Evolutionary conservation across 2,888 invertebrate species (phyloP).

Genomic region (Drosophila setosimentum): DNA sequence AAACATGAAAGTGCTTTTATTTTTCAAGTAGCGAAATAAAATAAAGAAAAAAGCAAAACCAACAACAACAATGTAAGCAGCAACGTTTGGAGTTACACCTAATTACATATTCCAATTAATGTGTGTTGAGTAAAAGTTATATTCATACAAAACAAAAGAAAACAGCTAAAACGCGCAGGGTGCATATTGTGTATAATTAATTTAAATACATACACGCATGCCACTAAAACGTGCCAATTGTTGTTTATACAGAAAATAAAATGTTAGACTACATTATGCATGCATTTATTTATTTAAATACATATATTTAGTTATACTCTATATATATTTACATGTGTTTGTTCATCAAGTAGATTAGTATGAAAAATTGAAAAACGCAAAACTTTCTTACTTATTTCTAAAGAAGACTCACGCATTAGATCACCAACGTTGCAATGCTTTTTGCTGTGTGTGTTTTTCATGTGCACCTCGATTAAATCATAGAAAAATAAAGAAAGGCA

Average conservation of each 20-base stretch:
- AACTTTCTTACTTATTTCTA: neutral
- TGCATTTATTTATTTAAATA: slow-evolving; percentile 6
- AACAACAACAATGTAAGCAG: slow-evolving; percentile 20
- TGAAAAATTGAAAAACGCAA: neutral
- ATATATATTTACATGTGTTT: neutral
- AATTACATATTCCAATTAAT: slow-evolving; percentile 44
- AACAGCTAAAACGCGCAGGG: neutral
- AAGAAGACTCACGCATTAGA: neutral
- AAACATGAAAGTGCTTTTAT: slow-evolving; percentile 73
- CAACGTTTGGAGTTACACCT: slow-evolving; percentile 23
- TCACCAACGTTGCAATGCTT: slow-evolving; percentile 6
- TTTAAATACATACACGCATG: slow-evolving; percentile 15
- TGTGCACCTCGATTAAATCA: slow-evolving; percentile 41
- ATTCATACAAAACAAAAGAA: neutral
- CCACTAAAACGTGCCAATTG: slow-evolving; percentile 1
- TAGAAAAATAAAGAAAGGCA: slow-evolving; percentile 21
- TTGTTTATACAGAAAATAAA: neutral
- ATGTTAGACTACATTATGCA: neutral
- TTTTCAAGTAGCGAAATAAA: slow-evolving; percentile 21
- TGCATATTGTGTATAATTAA: slow-evolving; percentile 18
- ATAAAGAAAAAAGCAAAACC: slow-evolving; percentile 5
- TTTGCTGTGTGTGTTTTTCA: neutral
- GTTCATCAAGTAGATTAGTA: neutral
- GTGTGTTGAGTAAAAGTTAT: slow-evolving; percentile 33
- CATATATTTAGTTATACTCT: no score